Evolutionary conservation across 2,113 vertebrate species (phyloP).

Genomic region (Thunnus maccoyii): DNA sequence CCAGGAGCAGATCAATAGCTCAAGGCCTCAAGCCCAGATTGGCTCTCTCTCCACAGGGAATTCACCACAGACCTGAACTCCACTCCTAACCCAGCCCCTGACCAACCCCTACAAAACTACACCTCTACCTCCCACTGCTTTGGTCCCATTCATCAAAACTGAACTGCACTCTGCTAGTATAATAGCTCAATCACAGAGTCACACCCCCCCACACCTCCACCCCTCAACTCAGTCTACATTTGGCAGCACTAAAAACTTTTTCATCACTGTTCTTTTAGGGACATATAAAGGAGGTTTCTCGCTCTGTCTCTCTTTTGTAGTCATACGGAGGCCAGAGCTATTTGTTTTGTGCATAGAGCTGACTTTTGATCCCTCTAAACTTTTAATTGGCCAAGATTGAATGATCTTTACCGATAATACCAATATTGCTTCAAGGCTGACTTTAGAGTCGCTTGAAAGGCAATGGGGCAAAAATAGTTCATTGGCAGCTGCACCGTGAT

Average conservation of each 20-base stretch:
- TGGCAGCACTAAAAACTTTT: slow-evolving; percentile 59
- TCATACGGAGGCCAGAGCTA: slow-evolving; percentile 32
- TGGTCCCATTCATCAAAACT: slow-evolving; percentile 64
- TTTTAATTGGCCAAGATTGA: slow-evolving; percentile 40
- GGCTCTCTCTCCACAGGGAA: slow-evolving; percentile 51
- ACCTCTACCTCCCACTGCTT: slow-evolving; percentile 25
- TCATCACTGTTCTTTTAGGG: slow-evolving; percentile 56
- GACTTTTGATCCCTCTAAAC: not conserved
- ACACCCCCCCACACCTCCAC: not conserved
- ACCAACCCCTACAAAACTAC: slow-evolving; percentile 8
- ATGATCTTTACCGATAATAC: slow-evolving; percentile 24
- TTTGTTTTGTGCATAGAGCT: slow-evolving; percentile 34
- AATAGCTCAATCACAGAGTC: slow-evolving; percentile 62
- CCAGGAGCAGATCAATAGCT: slow-evolving; percentile 63
- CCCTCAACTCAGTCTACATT: slow-evolving; percentile 31
- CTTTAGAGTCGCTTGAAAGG: slow-evolving; percentile 20
- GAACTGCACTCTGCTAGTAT: slow-evolving; percentile 49
- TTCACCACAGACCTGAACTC: slow-evolving; percentile 17
- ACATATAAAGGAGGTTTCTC: slow-evolving; percentile 27
- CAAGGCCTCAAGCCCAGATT: slow-evolving; percentile 64
- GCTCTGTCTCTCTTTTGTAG: slow-evolving; percentile 18
- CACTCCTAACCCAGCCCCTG: not conserved
- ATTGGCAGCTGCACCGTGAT: slow-evolving; percentile 5
- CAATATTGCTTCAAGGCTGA: slow-evolving; percentile 30
- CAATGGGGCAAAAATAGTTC: not conserved